Conservation (phyloP, 2,888 invertebrate genomes). For the Gibbula magus region DNA sequence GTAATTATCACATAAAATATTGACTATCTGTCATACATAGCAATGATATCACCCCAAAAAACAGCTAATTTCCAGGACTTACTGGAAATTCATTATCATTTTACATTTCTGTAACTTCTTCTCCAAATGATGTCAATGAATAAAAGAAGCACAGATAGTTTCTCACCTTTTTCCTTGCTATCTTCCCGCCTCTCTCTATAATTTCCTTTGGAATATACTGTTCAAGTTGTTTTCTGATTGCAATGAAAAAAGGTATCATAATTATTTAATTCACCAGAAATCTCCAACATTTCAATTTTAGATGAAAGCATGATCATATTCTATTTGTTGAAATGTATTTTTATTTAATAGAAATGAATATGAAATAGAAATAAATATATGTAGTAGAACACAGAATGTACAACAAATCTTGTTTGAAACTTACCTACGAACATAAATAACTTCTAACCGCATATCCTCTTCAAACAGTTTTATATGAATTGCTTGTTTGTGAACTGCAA, state of each 20-base stretch:
- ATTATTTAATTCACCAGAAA: neutral
- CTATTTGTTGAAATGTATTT: no score
- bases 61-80: no score
- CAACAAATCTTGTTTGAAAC: constrained; percentile 30
- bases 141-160: constrained; percentile 31
- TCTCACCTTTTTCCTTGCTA: constrained; percentile 36
- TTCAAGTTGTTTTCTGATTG: constrained; percentile 61
- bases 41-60: no score
- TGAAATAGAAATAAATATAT: neutral
- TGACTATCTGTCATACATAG: no score
- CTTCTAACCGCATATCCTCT: constrained; percentile 88
- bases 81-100: no score
- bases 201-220: constrained; percentile 65
- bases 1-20: no score
- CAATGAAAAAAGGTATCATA: constrained; percentile 19
- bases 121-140: neutral
- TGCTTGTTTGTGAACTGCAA: constrained; percentile 73
- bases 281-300: no score
- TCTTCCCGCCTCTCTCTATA: constrained; percentile 52
- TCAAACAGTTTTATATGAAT: constrained; percentile 80
- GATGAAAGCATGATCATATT: no score
- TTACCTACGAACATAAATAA: constrained; percentile 87
- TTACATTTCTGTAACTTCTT: no score
- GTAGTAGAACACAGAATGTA: neutral
- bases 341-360: neutral